phyloP scores from a whole-genome alignment of 2,113 vertebrate genomes.

The Charadrius vociferus region DNA sequence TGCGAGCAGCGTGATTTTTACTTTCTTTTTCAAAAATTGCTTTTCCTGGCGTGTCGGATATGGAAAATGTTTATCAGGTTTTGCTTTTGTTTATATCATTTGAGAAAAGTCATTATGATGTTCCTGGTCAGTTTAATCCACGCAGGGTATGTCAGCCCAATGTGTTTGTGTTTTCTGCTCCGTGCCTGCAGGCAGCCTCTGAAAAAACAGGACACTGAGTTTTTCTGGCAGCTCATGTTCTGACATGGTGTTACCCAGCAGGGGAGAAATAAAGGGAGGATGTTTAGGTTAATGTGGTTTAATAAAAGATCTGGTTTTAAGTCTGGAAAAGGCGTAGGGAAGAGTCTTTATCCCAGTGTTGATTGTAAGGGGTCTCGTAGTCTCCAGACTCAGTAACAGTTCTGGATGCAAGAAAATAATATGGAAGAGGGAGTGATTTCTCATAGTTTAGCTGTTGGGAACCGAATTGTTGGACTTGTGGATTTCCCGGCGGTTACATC shows the following conservation, averaged over 20 bases:
- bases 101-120: neutral
- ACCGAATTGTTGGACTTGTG: neutral
- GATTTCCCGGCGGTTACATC: neutral
- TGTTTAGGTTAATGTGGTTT: conserved; percentile 67
- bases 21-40: conserved; percentile 22
- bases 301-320: conserved; percentile 42
- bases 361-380: neutral
- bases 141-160: neutral
- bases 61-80: conserved; percentile 48
- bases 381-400: neutral
- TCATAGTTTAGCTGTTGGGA: neutral
- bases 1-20: neutral
- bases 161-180: neutral
- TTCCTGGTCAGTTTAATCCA: neutral
- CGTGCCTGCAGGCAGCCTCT: neutral
- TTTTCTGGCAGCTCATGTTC: conserved; percentile 41
- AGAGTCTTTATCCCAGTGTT: neutral
- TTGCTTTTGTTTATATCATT: neutral
- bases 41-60: neutral
- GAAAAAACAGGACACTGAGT: neutral
- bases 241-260: conserved; percentile 53
- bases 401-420: neutral
- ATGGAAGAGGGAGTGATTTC: neutral
- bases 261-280: conserved; percentile 60
- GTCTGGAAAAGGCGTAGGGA: conserved; percentile 28